phyloP scores from a whole-genome alignment of 2,113 vertebrate species.

The Antennarius striatus region DNA sequence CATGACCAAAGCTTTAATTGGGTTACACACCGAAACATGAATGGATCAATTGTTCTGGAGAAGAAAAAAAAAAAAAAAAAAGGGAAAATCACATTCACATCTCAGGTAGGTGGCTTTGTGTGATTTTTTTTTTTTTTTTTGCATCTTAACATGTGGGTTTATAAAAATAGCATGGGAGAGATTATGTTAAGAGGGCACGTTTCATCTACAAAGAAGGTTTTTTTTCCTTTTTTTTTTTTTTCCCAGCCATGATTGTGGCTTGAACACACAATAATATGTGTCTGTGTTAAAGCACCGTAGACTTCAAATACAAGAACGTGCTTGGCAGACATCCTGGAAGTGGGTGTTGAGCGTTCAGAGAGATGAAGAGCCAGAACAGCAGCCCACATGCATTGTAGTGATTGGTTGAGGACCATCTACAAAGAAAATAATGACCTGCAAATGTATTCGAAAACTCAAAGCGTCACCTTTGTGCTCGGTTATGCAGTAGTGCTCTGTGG shows the following conservation, averaged over 20 bases:
- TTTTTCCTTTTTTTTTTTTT: neutral
- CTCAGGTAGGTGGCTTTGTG: neutral
- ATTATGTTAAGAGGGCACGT: conserved; percentile 38
- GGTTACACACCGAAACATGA: conserved; percentile 61
- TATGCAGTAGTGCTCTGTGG: conserved; percentile 7
- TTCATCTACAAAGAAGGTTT: conserved; percentile 16
- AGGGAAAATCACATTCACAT: neutral
- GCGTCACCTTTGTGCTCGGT: conserved; percentile 14
- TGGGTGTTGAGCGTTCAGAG: conserved; percentile 24
- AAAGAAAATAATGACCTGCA: conserved; percentile 19
- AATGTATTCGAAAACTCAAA: conserved; percentile 30
- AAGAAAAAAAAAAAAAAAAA: neutral
- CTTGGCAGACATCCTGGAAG: conserved; percentile 14
- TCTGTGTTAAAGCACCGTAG: conserved; percentile 8
- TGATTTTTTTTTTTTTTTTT: conserved; percentile 3
- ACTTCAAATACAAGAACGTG: conserved; percentile 16
- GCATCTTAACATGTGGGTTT: conserved; percentile 5
- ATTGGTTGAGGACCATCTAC: conserved; percentile 10
- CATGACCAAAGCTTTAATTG: conserved; percentile 68
- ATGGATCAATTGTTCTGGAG: conserved; percentile 35
- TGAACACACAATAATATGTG: conserved; percentile 1
- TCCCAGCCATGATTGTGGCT: neutral
- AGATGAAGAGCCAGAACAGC: conserved; percentile 1
- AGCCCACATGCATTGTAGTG: conserved; percentile 39
- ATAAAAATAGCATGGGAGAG: conserved; percentile 10